Evolutionary conservation across 2,888 invertebrate species (phyloP).

Genomic region (Mesodorylaimus sp.): DNA sequence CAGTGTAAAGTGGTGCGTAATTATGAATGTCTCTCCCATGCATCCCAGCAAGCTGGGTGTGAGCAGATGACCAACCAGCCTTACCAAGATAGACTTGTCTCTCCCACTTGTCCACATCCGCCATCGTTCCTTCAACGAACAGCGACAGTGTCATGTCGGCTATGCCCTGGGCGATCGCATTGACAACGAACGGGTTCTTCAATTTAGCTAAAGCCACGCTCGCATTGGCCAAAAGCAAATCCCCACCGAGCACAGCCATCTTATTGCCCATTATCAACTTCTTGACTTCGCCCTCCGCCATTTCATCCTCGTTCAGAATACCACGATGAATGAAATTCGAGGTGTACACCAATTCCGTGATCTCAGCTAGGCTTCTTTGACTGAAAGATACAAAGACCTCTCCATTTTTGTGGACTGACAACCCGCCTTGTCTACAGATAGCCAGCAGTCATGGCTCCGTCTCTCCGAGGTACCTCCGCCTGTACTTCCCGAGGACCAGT

Average conservation of each 20-base stretch:
- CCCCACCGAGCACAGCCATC: slow-evolving; percentile 74
- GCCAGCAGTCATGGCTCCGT: too few relatives aligned
- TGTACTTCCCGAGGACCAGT: too few relatives aligned
- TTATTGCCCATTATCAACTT: slow-evolving; percentile 50
- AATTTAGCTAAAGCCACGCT: slow-evolving; percentile 66
- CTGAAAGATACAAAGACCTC: slow-evolving; percentile 33
- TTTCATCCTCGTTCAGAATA: slow-evolving; percentile 50
- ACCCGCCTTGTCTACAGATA: too few relatives aligned
- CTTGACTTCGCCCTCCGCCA: slow-evolving; percentile 40
- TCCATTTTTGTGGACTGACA: too few relatives aligned
- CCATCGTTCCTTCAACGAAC: background rate
- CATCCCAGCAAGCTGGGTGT: too few relatives aligned
- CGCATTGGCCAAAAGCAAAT: slow-evolving; percentile 68
- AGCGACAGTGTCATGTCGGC: background rate
- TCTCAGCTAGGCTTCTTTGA: slow-evolving; percentile 70
- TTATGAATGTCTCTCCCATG: too few relatives aligned
- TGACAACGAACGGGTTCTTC: slow-evolving; percentile 39
- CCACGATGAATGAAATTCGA: slow-evolving; percentile 74
- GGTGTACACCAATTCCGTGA: slow-evolving; percentile 88
- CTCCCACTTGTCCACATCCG: background rate
- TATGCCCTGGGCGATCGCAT: background rate
- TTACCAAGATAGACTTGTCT: background rate
- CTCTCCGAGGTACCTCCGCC: too few relatives aligned
- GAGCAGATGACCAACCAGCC: too few relatives aligned
- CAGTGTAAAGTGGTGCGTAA: too few relatives aligned